phyloP scores from a whole-genome alignment of 1,140 invertebrate species.

The Apis florea region DNA sequence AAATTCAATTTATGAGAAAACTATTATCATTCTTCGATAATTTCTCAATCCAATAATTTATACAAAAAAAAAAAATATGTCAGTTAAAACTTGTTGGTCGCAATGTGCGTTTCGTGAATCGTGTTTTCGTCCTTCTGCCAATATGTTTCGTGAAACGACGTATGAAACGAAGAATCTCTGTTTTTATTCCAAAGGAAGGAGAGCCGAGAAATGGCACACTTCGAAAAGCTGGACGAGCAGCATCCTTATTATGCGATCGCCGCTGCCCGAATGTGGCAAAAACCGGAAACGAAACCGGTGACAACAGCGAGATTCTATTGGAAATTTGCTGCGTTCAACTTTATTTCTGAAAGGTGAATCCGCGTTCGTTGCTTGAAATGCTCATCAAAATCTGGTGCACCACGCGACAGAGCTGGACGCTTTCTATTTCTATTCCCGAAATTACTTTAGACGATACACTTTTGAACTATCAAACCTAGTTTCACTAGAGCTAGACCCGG shows the following conservation, averaged over 20 bases:
- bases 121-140: background rate
- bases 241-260: slow-evolving; percentile 71
- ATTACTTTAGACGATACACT: too few species aligned
- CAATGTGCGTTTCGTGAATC: background rate
- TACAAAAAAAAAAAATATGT: too few species aligned
- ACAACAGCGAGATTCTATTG: slow-evolving; percentile 70
- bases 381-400: background rate
- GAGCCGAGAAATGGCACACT: slow-evolving; percentile 67
- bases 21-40: background rate
- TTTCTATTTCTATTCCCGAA: background rate
- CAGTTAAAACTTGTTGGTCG: background rate
- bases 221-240: slow-evolving; percentile 63
- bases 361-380: slow-evolving; percentile 18
- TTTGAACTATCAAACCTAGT: too few species aligned
- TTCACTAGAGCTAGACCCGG: too few species aligned
- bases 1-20: too few species aligned
- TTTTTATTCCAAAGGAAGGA: slow-evolving; percentile 49
- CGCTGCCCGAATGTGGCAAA: slow-evolving; percentile 70
- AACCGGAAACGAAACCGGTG: slow-evolving; percentile 66
- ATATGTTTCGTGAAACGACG: background rate
- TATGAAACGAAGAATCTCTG: slow-evolving; percentile 24
- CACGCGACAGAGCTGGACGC: background rate
- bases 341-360: slow-evolving; percentile 70
- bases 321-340: slow-evolving; percentile 73
- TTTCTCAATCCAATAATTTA: background rate